Evolutionary conservation across 2,113 vertebrate genomes (phyloP).

Genomic region (Rhabdomys dilectus): DNA sequence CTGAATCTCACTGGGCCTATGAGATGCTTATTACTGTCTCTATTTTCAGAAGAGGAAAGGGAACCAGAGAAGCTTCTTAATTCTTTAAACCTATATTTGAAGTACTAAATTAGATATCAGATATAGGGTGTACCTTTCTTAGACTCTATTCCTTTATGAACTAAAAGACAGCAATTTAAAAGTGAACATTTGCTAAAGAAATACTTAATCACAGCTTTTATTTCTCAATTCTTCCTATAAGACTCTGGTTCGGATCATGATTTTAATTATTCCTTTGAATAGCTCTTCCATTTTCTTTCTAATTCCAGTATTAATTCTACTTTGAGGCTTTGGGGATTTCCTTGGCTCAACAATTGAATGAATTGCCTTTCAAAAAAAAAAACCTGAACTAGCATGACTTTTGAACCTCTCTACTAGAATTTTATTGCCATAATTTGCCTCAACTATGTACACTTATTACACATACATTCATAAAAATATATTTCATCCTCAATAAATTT

Average conservation of each 20-base stretch:
- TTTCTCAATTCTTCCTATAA: neutral
- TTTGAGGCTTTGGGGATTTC: neutral
- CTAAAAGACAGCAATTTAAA: neutral
- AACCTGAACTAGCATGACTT: neutral
- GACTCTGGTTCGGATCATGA: neutral
- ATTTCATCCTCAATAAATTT: neutral
- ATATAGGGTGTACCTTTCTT: neutral
- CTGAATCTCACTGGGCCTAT: neutral
- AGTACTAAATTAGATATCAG: neutral
- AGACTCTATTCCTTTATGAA: neutral
- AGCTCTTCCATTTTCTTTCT: neutral
- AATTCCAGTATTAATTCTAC: neutral
- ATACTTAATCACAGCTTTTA: neutral
- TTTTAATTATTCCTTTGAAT: neutral
- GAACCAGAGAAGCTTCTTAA: conserved; percentile 2
- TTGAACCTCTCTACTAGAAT: neutral
- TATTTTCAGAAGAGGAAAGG: neutral
- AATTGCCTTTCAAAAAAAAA: neutral
- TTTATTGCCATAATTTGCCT: neutral
- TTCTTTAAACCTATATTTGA: neutral
- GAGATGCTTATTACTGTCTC: neutral
- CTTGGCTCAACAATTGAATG: neutral
- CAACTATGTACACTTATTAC: neutral
- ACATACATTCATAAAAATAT: neutral
- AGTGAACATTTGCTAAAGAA: neutral